Evolutionary conservation across 2,797 vertebrate genomes (phyloP).

Genomic region (Amphiprion clarkii): DNA sequence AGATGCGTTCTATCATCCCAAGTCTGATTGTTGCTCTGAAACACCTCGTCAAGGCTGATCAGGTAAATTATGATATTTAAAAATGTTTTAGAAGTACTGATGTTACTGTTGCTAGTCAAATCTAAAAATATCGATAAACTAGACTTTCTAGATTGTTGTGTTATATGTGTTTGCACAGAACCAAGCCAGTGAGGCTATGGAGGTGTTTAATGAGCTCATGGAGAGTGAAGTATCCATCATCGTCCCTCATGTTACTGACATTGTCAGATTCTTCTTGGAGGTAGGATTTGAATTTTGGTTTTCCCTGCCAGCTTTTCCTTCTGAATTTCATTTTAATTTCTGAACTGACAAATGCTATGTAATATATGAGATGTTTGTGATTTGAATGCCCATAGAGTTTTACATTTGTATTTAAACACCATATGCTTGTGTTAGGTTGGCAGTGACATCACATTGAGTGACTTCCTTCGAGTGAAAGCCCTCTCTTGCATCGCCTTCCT

Average conservation of each 20-base stretch:
- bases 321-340: background rate
- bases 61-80: conserved; percentile 78
- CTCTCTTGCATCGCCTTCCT: conserved; percentile 90
- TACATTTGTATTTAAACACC: background rate
- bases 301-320: background rate
- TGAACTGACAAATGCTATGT: background rate
- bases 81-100: background rate
- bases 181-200: conserved; percentile 91
- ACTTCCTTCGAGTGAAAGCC: conserved; percentile 88
- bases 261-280: conserved; percentile 90
- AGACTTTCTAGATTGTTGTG: background rate
- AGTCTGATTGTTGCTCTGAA: conserved; percentile 87
- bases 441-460: conserved; percentile 81
- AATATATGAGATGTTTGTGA: background rate
- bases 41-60: conserved; percentile 87
- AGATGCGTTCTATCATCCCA: conserved; percentile 88
- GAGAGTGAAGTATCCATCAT: conserved; percentile 91
- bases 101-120: background rate
- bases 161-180: conserved; percentile 73
- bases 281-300: conserved; percentile 69
- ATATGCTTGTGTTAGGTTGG: conserved; percentile 82
- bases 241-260: conserved; percentile 86
- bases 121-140: background rate
- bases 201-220: conserved; percentile 92
- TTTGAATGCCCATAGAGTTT: background rate